Percentiles rank a stretch among this genome's conserved stretches.
Evolutionary conservation across 2,888 invertebrate species (phyloP).

Genomic region (Baronia brevicornis): DNA sequence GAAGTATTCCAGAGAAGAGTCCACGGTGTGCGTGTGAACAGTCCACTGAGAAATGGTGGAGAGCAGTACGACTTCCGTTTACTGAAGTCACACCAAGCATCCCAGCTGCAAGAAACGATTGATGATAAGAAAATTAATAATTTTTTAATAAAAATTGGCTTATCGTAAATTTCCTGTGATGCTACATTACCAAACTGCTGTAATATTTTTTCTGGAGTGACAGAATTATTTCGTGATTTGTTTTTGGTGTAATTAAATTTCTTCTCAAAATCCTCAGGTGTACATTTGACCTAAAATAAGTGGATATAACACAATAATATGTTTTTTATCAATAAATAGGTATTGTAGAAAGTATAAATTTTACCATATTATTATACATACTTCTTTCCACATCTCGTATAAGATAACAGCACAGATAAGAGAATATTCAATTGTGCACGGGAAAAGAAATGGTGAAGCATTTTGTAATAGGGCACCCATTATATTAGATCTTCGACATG

Average conservation of each 20-base stretch:
- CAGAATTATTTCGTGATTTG: slow-evolving; percentile 65
- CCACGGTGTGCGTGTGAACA: slow-evolving; percentile 89
- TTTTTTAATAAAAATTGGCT: no score
- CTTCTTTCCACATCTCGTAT: slow-evolving; percentile 94
- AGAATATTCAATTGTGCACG: slow-evolving; percentile 93
- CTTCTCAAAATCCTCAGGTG: slow-evolving; percentile 64
- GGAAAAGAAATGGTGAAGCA: slow-evolving; percentile 87
- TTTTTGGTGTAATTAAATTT: slow-evolving; percentile 50
- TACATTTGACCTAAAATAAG: slow-evolving; percentile 59
- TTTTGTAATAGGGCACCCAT: slow-evolving; percentile 83
- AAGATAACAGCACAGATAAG: slow-evolving; percentile 92
- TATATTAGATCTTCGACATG: slow-evolving; percentile 78
- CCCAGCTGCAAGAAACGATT: slow-evolving; percentile 64
- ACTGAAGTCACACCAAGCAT: slow-evolving; percentile 65
- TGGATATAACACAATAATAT: no score
- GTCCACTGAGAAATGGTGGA: slow-evolving; percentile 85
- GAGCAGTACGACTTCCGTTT: slow-evolving; percentile 57
- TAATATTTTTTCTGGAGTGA: slow-evolving; percentile 69
- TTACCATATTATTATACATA: slow-evolving; percentile 30
- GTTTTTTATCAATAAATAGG: not conserved
- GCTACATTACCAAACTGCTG: slow-evolving; percentile 58
- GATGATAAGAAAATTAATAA: no score
- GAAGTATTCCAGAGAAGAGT: slow-evolving; percentile 82
- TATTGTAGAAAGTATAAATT: not conserved
- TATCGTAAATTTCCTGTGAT: not conserved